Conservation (phyloP, 2,888 invertebrate genomes). For the Cloeon dipterum region DNA sequence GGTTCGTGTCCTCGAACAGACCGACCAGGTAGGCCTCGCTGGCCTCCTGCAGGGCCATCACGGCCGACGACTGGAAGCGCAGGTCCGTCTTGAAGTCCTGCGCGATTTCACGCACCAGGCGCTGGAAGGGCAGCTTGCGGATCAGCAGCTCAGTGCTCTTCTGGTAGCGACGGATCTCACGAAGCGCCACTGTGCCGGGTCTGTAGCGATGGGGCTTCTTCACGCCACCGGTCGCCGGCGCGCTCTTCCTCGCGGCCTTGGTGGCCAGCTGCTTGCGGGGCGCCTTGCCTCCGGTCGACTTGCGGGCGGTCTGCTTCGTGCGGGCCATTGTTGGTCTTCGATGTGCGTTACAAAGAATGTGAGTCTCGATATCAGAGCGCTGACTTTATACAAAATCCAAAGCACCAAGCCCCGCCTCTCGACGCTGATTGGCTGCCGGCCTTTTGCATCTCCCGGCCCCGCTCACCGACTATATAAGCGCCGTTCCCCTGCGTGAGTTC, state of each 20-base stretch:
- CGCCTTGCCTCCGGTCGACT: constrained; percentile 29
- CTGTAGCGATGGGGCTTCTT: constrained; percentile 26
- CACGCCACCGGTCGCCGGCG: constrained; percentile 27
- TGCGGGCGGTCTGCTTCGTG: constrained; percentile 29
- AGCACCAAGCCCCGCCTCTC: too few species aligned
- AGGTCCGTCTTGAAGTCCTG: constrained; percentile 22
- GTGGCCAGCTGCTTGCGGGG: constrained; percentile 28
- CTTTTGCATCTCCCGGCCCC: too few species aligned
- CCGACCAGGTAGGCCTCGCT: constrained; percentile 34
- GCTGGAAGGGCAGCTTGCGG: constrained; percentile 26
- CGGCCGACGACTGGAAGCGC: constrained; percentile 19
- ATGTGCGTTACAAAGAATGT: too few species aligned
- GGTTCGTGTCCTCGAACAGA: constrained; percentile 44
- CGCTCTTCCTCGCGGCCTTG: constrained; percentile 26
- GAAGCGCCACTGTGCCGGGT: constrained; percentile 41
- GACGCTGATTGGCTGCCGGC: too few species aligned
- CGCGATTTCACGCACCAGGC: constrained; percentile 27
- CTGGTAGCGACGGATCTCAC: constrained; percentile 38
- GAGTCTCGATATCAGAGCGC: too few species aligned
- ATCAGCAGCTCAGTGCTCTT: constrained; percentile 28
- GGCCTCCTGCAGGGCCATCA: constrained; percentile 19
- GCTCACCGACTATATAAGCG: too few species aligned
- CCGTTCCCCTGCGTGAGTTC: too few species aligned
- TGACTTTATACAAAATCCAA: too few species aligned
- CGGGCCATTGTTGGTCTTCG: too few species aligned